phyloP scores from a whole-genome alignment of 2,888 invertebrate genomes.

The Ctenicera cuprea region DNA sequence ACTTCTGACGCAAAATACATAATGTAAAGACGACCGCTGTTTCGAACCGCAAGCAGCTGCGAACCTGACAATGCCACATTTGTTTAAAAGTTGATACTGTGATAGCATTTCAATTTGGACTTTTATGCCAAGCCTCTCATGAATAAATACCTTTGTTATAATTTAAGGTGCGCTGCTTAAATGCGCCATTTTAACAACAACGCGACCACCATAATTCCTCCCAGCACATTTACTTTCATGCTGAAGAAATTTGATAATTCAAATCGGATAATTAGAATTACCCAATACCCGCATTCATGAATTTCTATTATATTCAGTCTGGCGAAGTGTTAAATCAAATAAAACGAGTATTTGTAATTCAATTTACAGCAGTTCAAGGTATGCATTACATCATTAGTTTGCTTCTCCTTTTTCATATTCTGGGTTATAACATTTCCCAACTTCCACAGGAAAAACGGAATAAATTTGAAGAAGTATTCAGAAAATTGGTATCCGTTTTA shows the following conservation, averaged over 20 bases:
- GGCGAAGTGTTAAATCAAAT: slow-evolving; percentile 2
- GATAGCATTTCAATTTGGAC: slow-evolving; percentile 58
- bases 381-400: neutral
- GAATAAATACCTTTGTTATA: slow-evolving; percentile 62
- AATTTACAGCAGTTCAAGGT: slow-evolving; percentile 24
- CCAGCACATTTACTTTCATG: slow-evolving; percentile 25
- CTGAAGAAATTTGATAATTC: slow-evolving; percentile 41
- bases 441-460: neutral
- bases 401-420: neutral
- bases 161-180: slow-evolving; percentile 60
- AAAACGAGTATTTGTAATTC: neutral
- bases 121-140: slow-evolving; percentile 60
- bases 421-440: neutral
- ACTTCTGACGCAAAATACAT: slow-evolving; percentile 21
- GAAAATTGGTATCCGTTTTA: too few species aligned
- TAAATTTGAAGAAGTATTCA: too few species aligned
- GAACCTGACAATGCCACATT: slow-evolving; percentile 54
- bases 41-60: slow-evolving; percentile 53
- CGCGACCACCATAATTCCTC: slow-evolving; percentile 26
- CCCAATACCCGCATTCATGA: slow-evolving; percentile 29
- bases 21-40: slow-evolving; percentile 23
- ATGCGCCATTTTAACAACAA: slow-evolving; percentile 46
- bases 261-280: slow-evolving; percentile 42
- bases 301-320: slow-evolving; percentile 3
- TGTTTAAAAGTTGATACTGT: slow-evolving; percentile 60